These are phyloP conservation scores for Agapornis canus DNA, from an alignment of 2,797 vertebrate genomes.

Conservation along the genomic window DNA sequence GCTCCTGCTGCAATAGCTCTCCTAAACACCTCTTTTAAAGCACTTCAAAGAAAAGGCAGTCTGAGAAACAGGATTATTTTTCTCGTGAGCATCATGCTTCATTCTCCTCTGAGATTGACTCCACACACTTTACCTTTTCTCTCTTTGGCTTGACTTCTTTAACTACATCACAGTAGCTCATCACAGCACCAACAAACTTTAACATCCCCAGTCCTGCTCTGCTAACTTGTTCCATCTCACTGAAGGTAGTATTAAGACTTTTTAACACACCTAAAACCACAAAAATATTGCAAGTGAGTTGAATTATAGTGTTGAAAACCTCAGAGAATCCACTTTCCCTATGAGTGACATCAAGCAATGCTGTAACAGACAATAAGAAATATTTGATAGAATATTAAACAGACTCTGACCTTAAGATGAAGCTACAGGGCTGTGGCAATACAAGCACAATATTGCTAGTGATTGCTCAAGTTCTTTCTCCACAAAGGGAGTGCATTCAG, in stretches of 20 bases:
- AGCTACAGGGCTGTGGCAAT: not conserved
- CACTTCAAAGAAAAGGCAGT: not conserved
- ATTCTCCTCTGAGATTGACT: not conserved
- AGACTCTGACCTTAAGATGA: not conserved
- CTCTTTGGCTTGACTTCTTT: conserved; percentile 93
- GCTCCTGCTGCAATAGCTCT: not conserved
- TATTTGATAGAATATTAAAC: not conserved
- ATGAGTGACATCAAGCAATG: not conserved
- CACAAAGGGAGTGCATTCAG: not conserved
- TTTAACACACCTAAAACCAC: conserved; percentile 82
- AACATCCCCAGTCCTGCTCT: conserved; percentile 94
- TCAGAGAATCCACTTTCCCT: not conserved
- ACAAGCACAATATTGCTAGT: not conserved
- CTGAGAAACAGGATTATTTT: not conserved
- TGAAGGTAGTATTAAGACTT: conserved; percentile 86
- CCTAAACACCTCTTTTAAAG: not conserved
- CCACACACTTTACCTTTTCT: conserved; percentile 84
- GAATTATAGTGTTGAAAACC: not conserved
- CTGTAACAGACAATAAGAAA: not conserved
- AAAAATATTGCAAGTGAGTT: not conserved
- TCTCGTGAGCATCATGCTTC: not conserved
- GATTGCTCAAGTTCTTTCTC: not conserved
- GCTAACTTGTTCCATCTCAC: conserved; percentile 94
- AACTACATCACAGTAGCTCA: conserved; percentile 93
- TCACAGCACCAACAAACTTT: conserved; percentile 93